Evolutionary conservation across 2,113 vertebrate genomes (phyloP), one percentile per base, ranked within the genome.

Genomic region (Marmota monax): DNA sequence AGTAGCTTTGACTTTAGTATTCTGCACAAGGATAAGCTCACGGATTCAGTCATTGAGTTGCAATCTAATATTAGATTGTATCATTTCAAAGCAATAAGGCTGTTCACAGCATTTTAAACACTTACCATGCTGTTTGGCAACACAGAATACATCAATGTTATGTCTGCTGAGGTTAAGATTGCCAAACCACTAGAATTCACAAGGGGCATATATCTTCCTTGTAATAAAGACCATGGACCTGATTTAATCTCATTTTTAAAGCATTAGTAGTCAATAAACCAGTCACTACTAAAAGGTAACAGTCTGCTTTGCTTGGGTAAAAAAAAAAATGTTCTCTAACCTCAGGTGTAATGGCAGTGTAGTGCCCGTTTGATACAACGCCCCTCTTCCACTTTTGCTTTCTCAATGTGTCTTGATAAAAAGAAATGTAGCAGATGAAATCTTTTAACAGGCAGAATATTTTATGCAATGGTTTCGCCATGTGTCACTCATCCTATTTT

Each of bases 231-330:
- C 84, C 89, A 61, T 4, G 22, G 73, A 29, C 39, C 42, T 92
- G 97, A 96, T 97, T 97, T 97, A 78, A 86, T 97, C 80, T 63
- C 10, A 82, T 96, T 98, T 97, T 98, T 93, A 97, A 98, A 95
- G 94, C 94, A 86, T 98, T 98, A 97, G 58, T 58, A 96, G 96
- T 98, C 96, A 94, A 94, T 98, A 98, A 98, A 97, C 37, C 79
- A 97, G 89, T 94, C 92, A 79, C 63, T 0, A 61, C 91, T 97
- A 76, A 96, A 97, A 97, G 69, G 92, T 95, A 93, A 72, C 67
- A 86, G 78, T 90, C 82, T 76, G 17, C 76, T 96, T 88, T 2
- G 13, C 29, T 22, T 61, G 69, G 18, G 23, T 69, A 13, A 88
- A 89, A 80, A 92, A 70, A 67, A 76, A 51, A 67, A 88, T 85